Conservation (phyloP, 2,797 vertebrate species). For the Liparis tanakae region DNA sequence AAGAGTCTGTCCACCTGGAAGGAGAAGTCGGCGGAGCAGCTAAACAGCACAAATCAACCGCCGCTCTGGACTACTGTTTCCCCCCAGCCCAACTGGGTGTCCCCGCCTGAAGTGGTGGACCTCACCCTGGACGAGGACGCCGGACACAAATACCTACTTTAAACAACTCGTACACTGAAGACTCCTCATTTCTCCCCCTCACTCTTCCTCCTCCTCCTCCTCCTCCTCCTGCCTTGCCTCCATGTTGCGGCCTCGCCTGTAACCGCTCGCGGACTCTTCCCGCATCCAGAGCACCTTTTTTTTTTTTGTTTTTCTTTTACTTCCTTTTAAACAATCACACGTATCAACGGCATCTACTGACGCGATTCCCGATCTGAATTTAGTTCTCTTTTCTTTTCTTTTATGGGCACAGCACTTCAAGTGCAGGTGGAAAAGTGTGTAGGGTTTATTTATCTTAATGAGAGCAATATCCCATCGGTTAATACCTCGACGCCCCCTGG, state of each 20-base stretch:
- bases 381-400: conserved; percentile 12
- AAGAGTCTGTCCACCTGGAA: conserved; percentile 96
- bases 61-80: conserved; percentile 92
- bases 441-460: conserved; percentile 57
- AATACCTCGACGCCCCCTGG: conserved; percentile 67
- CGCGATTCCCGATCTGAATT: conserved; percentile 52
- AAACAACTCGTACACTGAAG: conserved; percentile 76
- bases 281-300: conserved; percentile 69
- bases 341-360: conserved; percentile 77
- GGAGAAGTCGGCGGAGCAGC: conserved; percentile 83
- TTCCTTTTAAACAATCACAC: conserved; percentile 71
- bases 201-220: conserved; percentile 31
- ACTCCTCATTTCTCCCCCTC: conserved; percentile 52
- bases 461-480: conserved; percentile 78
- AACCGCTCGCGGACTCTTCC: conserved; percentile 60
- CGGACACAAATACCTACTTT: conserved; percentile 95
- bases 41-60: conserved; percentile 83
- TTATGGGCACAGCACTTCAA: conserved; percentile 57
- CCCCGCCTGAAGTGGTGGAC: conserved; percentile 95
- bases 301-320: conserved; percentile 75
- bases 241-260: conserved; percentile 62
- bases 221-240: conserved; percentile 65
- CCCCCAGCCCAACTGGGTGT: conserved; percentile 92
- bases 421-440: conserved; percentile 53
- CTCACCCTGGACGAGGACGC: conserved; percentile 96